Conservation (phyloP, 2,797 vertebrate genomes). For the Notolabrus celidotus region DNA sequence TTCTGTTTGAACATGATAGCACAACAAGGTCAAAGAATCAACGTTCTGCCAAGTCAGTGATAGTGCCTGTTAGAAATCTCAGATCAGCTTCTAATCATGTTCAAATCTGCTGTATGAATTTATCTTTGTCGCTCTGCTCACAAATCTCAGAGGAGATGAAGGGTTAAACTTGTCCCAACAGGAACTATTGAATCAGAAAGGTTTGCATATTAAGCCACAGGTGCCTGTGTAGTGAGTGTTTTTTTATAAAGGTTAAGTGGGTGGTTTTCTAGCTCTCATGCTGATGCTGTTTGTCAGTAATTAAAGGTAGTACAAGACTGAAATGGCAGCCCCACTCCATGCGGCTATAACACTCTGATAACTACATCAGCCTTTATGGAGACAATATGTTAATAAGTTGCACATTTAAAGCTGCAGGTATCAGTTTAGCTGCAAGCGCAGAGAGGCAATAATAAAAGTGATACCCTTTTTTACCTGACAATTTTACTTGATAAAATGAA, state of each 20-base stretch:
- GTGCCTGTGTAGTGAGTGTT: constrained; percentile 33
- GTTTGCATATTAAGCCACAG: constrained; percentile 37
- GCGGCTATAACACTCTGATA: neutral
- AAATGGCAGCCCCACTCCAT: neutral
- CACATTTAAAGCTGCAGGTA: neutral
- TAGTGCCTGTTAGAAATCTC: neutral
- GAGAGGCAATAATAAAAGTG: neutral
- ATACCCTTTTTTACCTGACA: too few species aligned
- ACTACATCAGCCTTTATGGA: neutral
- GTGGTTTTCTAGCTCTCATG: constrained; percentile 32
- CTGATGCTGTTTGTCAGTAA: constrained; percentile 16
- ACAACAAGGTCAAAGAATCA: constrained; percentile 17
- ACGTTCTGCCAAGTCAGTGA: neutral
- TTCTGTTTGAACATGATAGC: constrained; percentile 6
- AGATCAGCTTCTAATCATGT: neutral
- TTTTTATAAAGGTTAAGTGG: constrained; percentile 56
- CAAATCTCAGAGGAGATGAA: constrained; percentile 1
- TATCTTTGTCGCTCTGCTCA: neutral
- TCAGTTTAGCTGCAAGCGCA: neutral
- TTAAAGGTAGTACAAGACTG: neutral
- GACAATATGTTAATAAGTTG: neutral
- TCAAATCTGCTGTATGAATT: neutral
- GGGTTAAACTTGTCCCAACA: constrained; percentile 10
- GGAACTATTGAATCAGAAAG: constrained; percentile 32
- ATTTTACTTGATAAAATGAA: neutral